Evolutionary conservation across 2,888 invertebrate genomes (phyloP).

Genomic region (Crematogaster levior): DNA sequence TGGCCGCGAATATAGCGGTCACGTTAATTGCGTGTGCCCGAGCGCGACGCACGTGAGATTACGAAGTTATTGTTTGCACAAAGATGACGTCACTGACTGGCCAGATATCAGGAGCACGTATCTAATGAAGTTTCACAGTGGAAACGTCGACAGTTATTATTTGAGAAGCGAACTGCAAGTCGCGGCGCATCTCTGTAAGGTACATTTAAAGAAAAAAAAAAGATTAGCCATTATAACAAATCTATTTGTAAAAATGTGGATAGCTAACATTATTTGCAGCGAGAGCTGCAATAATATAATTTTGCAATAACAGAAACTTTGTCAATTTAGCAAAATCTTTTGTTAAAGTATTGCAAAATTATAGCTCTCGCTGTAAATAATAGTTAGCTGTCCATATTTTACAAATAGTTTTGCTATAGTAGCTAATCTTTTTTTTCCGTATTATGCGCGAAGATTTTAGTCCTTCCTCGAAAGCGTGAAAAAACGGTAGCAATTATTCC

Average conservation of each 20-base stretch:
- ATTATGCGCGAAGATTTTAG: conserved; percentile 8
- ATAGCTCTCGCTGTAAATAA: no score
- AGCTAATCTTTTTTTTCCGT: no score
- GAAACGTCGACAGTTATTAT: conserved; percentile 83
- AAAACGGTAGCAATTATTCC: background rate
- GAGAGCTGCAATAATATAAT: no score
- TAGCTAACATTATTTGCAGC: no score
- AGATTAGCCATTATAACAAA: no score
- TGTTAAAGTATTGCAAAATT: no score
- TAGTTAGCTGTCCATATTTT: no score
- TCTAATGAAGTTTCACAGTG: conserved; percentile 81
- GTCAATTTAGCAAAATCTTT: no score
- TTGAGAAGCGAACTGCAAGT: conserved; percentile 84
- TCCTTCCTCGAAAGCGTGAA: background rate
- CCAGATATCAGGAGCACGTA: conserved; percentile 81
- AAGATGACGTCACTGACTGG: conserved; percentile 78
- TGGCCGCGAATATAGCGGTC: conserved; percentile 61
- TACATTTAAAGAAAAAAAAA: no score
- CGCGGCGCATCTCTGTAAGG: conserved; percentile 85
- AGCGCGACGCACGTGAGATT: conserved; percentile 78
- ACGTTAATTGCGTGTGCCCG: conserved; percentile 82
- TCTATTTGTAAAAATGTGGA: no score
- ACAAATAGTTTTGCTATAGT: no score
- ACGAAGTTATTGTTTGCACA: conserved; percentile 82
- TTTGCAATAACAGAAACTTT: no score